Base-by-base conservation (phyloP, 2,797 vertebrate genomes). In the Monodelphis domestica region DNA sequence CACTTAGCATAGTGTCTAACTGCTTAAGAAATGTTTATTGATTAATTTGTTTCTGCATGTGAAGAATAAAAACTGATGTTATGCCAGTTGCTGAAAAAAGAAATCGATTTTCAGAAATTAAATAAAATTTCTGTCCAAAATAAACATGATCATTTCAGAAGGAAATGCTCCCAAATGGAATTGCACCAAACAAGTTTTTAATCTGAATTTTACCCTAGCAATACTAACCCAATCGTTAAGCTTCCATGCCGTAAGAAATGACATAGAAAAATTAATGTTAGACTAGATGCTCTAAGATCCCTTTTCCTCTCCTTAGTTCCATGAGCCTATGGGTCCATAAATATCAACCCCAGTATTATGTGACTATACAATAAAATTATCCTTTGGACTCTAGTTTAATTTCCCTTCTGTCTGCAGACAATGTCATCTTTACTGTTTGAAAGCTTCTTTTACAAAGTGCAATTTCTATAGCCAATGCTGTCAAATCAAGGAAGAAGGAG, bases 21-120 rank as follows among this genome's bases (percentile, higher is more conserved):
- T 63, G 87, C 55, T 90, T 21, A 91, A 28, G 29, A 88, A 95
- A 92, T 45, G 89, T 6, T 38, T 51, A 29, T 26, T 89, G 59
- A 93, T 55, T 30, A 33, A 52, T 88, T n/a, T 63, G 14, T 38
- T 92, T 56, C 30, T 89, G 26, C 15, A 70, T 4, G n/a, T 70
- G 10, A 70, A 70, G 15, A 70, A 70, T n/a, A 38, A 38, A 70
- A 70, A 70, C 14, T 70, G 33, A 38, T 38, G 15, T 70, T n/a
- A n/a, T n/a, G n/a, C 17, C 5, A 38, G 4, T 5, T n/a, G 33
- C 59, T 70, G 59, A n/a, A 63, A 63, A 59, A 63, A 56, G 54
- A 56, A 63, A 63, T 63, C 59, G 14, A n/a, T 63, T 63, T n/a
- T 33, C 59, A 59, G 59, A 59, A 59, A 33, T 59, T 12, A n/a